Base-by-base conservation (phyloP, 64 coral and sea anemone genomes). In the Stichodactyla helianthus region DNA sequence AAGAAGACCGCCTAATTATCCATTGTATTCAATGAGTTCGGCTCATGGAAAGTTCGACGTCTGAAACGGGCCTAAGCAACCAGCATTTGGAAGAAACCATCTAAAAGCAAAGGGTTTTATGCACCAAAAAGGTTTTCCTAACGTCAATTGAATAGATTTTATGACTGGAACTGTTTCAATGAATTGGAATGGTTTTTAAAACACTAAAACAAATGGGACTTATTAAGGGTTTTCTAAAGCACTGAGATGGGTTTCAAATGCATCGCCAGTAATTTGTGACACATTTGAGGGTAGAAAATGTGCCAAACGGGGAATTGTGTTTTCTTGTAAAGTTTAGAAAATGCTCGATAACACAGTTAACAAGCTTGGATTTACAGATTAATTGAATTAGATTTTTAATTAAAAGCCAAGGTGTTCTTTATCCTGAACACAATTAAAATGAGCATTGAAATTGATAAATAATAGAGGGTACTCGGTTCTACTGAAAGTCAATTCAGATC, bases 371-470 rank as follows among this genome's bases (percentile, higher is more conserved):
- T 7, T 65, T n/a, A n/a, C 22, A 65, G 18, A 22, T n/a, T 65
- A 65, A 65, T 65, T 65, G 62, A 22, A 65, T 65, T 65, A 65
- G 62, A 65, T 65, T 19, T 65, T 65, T 65, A 65, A 65, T 65
- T 20, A 65, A n/a, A 22, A 65, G 22, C 19, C 62, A 65, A 65
- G 62, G 62, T 65, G 62, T 65, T 65, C 62, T 18, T 5, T 22
- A n/a, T 65, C 19, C 62, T 65, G 18, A 6, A 65, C 5, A 65
- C 62, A 65, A 65, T n/a, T 22, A n/a, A 65, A 7, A 65, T 65
- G 12, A n/a, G 8, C 5, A 22, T 22, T n/a, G 0, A 18, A 65
- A 65, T 23, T 65, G 19, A 23, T 65, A n/a, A 20, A 65, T 60
- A 60, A 60, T 65, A 8, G 22, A 65, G 19, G 11, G 19, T 65